Conservation (phyloP, 2,888 invertebrate genomes). For the Gerris lacustris region DNA sequence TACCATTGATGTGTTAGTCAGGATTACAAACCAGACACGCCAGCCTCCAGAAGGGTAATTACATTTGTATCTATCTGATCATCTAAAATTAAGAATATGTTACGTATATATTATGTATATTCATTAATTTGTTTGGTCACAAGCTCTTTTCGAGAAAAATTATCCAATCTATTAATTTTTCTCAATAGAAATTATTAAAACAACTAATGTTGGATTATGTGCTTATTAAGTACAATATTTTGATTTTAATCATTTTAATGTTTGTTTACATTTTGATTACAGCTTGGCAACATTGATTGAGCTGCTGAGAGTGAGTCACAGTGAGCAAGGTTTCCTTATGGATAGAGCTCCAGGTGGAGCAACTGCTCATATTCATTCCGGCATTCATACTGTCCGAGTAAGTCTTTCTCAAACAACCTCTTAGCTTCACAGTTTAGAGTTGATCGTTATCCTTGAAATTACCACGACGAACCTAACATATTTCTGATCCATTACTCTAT, state of each 20-base stretch:
- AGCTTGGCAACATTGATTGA: constrained; percentile 66
- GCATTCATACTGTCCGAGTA: constrained; percentile 71
- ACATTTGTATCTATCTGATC: constrained; percentile 21
- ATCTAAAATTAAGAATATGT: not conserved
- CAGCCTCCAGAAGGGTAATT: constrained; percentile 67
- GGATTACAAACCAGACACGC: constrained; percentile 60
- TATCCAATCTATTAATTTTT: not conserved
- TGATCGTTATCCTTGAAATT: not conserved
- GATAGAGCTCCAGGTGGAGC: constrained; percentile 69
- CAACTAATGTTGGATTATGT: not conserved
- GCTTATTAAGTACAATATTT: not conserved
- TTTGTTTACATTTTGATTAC: constrained; percentile 26
- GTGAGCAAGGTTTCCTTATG: constrained; percentile 56
- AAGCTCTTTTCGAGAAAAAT: not conserved
- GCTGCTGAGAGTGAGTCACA: constrained; percentile 56
- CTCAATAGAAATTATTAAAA: not conserved
- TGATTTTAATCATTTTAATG: not conserved
- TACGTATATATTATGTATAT: not conserved
- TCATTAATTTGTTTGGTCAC: not conserved
- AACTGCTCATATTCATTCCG: constrained; percentile 82
- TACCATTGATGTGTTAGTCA: constrained; percentile 70
- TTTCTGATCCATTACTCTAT: not conserved
- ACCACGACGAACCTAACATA: not conserved
- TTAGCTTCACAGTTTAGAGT: no score
- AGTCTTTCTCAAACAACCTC: constrained; percentile 34